Percentiles rank a stretch among this genome's conserved stretches.
These are phyloP conservation scores for Thomomys bottae DNA, from an alignment of 2,113 vertebrate genomes.

Conservation along the genomic window DNA sequence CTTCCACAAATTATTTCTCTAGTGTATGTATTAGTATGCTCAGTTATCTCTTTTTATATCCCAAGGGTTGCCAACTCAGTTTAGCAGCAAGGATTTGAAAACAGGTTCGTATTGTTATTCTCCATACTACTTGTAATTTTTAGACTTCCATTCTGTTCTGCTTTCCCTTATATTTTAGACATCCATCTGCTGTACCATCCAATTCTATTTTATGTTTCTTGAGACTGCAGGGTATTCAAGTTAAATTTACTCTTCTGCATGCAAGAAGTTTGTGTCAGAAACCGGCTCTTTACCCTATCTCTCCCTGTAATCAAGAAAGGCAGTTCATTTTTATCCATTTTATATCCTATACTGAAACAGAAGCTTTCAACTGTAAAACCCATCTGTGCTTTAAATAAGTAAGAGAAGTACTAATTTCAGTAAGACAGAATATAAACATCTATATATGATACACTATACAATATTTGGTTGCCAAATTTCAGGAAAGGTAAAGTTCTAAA, in stretches of 20 bases:
- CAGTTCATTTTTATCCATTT: neutral
- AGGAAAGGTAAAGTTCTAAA: constrained; percentile 3
- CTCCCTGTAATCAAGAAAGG: neutral
- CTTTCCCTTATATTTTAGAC: neutral
- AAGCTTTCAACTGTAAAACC: neutral
- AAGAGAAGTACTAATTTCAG: neutral
- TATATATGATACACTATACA: neutral
- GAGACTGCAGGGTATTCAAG: neutral
- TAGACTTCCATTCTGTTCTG: constrained; percentile 13
- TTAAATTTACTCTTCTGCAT: neutral
- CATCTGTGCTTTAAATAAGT: neutral
- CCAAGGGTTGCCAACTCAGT: neutral
- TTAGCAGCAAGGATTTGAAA: neutral
- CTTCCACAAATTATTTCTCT: neutral
- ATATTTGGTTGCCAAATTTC: neutral
- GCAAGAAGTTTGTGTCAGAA: neutral
- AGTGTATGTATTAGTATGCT: neutral
- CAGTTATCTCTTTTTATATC: no score
- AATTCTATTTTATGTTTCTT: constrained; percentile 1
- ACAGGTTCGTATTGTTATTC: neutral
- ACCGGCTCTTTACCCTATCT: neutral
- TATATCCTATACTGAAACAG: neutral
- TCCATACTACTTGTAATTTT: neutral
- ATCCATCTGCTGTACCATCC: neutral
- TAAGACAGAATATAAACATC: neutral